These are phyloP conservation scores for Gallinago nigripennis DNA, from an alignment of 2,797 vertebrate genomes.

Conservation along the genomic window DNA sequence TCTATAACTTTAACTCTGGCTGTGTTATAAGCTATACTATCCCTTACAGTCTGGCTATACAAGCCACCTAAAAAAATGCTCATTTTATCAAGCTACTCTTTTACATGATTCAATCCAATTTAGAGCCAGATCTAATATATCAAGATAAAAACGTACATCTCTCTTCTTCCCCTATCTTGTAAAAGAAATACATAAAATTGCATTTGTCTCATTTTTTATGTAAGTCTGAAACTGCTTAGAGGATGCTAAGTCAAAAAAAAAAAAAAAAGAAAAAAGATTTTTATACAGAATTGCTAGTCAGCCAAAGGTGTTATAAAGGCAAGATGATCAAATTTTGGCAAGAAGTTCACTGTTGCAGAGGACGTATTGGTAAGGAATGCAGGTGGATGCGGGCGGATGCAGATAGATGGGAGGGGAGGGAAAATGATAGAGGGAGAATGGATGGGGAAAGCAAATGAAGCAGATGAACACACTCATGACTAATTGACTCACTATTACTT, in stretches of 20 bases:
- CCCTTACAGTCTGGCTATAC: background rate
- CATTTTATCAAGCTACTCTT: background rate
- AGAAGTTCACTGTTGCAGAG: background rate
- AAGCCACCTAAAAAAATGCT: background rate
- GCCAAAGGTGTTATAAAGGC: background rate
- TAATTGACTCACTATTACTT: constrained; percentile 28
- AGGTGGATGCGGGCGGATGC: background rate
- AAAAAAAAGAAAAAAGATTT: background rate
- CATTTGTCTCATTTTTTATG: background rate
- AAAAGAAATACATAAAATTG: background rate
- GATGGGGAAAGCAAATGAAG: background rate
- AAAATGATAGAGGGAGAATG: background rate
- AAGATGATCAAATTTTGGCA: background rate
- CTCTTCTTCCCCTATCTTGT: background rate
- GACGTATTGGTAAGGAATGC: background rate
- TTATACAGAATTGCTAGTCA: background rate
- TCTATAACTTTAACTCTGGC: background rate
- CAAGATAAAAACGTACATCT: background rate
- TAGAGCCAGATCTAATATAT: background rate
- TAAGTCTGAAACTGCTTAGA: background rate
- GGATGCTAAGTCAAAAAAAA: background rate
- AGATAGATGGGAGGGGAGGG: background rate
- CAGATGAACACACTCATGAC: background rate
- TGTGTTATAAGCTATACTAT: background rate
- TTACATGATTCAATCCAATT: background rate